phyloP scores from a whole-genome alignment of 2,888 invertebrate genomes.

The Phaedon cochleariae region DNA sequence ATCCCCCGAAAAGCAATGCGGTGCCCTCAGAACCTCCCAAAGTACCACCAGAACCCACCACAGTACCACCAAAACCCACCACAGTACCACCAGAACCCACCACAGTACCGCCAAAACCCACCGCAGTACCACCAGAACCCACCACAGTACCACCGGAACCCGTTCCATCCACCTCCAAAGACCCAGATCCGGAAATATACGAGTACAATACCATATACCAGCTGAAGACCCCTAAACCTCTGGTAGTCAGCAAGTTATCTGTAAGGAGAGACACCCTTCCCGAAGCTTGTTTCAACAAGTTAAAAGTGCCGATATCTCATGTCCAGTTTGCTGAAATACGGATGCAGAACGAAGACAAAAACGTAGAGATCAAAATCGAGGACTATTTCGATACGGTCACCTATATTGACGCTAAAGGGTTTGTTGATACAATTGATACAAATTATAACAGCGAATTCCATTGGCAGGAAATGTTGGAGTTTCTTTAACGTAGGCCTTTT shows the following conservation, averaged over 20 bases:
- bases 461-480: too few species aligned
- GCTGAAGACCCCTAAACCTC: slow-evolving; percentile 43
- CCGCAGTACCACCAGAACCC: slow-evolving; percentile 14
- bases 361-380: slow-evolving; percentile 37
- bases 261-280: slow-evolving; percentile 64
- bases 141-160: slow-evolving; percentile 28
- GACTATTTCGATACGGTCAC: slow-evolving; percentile 53
- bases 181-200: slow-evolving; percentile 39
- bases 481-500: too few species aligned
- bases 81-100: slow-evolving; percentile 20
- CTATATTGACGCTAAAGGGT: slow-evolving; percentile 71
- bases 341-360: slow-evolving; percentile 49
- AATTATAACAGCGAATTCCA: too few species aligned
- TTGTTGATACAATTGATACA: too few species aligned
- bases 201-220: slow-evolving; percentile 44
- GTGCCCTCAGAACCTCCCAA: too few species aligned
- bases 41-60: slow-evolving; percentile 15
- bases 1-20: slow-evolving; percentile 23
- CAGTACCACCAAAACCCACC: slow-evolving; percentile 15
- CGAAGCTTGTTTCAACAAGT: slow-evolving; percentile 62
- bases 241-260: slow-evolving; percentile 29
- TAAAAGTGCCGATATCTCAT: slow-evolving; percentile 12
- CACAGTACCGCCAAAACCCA: slow-evolving; percentile 15
- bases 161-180: slow-evolving; percentile 36
- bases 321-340: slow-evolving; percentile 35